Evolutionary conservation across 2,113 vertebrate species (phyloP), one percentile per base, ranked within the genome.

Genomic region (Alethe diademata): DNA sequence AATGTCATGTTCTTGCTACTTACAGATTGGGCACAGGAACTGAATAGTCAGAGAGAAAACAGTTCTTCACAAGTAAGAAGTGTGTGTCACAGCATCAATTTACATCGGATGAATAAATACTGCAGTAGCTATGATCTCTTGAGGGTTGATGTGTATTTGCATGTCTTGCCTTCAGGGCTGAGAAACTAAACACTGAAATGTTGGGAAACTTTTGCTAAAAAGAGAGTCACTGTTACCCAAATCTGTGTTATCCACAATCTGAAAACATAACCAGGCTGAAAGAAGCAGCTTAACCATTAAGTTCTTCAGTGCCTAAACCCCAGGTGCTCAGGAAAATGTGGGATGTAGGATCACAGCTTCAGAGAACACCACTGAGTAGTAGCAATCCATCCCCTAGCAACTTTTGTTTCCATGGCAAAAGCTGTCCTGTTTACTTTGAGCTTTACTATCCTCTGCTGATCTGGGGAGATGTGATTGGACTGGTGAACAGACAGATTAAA

Each of bases 351-450:
- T 73, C 92, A 74, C 88, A 88, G 94, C 85, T 82, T 78, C 83
- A 72, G 78, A 91, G 89, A 82, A 43, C 84, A 42, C 90, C 93
- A 81, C 86, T 80, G 82, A 53, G 4, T 48, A 93, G 74, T 65
- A 81, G 91, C 78, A 53, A 95, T 79, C 79, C 86, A 93, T 94
- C 90, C 97, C 93, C 84, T 95, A 95, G 95, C 95, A 96, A 95
- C 69, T 91, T 97, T 95, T 69, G 94, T 96, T 95, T 92, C 95
- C 95, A 95, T 95, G 61, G 79, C 50, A 92, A 91, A 97, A 80
- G 60, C 58, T 50, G 64, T 66, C 94, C 75, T 95, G 92, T 94
- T 94, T 95, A 87, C 88, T 92, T 88, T 89, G 56, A 93, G 72
- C 24, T 78, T 93, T 92, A 96, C 96, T 93, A 92, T 78, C 72